A percentile compares a stretch with the other conserved stretches of the same genome.
These are phyloP conservation scores for Porites rus DNA, from an alignment of 92 coral and sea anemone species.

Conservation along the genomic window DNA sequence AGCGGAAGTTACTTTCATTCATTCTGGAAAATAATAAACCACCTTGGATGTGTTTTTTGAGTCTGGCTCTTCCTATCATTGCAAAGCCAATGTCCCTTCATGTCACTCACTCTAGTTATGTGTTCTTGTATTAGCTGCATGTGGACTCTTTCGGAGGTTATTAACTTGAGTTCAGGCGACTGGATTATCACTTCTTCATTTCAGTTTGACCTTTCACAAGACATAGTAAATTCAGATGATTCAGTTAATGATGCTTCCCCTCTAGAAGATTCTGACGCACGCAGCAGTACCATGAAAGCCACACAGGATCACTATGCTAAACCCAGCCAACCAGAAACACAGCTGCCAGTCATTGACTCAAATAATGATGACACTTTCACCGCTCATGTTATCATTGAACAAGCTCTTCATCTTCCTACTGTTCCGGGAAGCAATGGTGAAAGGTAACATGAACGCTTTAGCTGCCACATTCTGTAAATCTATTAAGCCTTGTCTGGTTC, in stretches of 20 bases:
- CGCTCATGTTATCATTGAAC: slow-evolving; percentile 92
- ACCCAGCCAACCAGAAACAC: slow-evolving; percentile 7
- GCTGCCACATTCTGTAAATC: too few species aligned
- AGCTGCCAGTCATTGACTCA: slow-evolving; percentile 31
- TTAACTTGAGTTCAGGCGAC: not conserved
- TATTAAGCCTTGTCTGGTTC: not conserved
- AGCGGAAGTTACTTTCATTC: not conserved
- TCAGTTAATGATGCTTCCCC: slow-evolving; percentile 8
- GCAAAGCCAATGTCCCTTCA: not conserved
- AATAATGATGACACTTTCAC: slow-evolving; percentile 74
- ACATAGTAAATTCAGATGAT: slow-evolving; percentile 29
- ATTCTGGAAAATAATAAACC: not conserved
- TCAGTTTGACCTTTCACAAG: not conserved
- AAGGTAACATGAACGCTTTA: slow-evolving; percentile 48
- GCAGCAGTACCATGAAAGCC: not conserved
- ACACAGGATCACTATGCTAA: slow-evolving; percentile 22
- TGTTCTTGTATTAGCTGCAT: not conserved
- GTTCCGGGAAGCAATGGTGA: slow-evolving; percentile 65
- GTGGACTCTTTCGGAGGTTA: not conserved
- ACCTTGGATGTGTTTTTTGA: not conserved
- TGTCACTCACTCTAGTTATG: not conserved
- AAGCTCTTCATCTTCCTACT: slow-evolving; percentile 87
- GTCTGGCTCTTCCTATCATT: not conserved
- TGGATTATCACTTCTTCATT: not conserved
- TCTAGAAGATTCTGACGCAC: not conserved